Percentiles rank a stretch among this genome's conserved stretches.
These are phyloP conservation scores for Philotrypesis tridentata DNA, from an alignment of 1,140 invertebrate genomes.

Conservation along the genomic window DNA sequence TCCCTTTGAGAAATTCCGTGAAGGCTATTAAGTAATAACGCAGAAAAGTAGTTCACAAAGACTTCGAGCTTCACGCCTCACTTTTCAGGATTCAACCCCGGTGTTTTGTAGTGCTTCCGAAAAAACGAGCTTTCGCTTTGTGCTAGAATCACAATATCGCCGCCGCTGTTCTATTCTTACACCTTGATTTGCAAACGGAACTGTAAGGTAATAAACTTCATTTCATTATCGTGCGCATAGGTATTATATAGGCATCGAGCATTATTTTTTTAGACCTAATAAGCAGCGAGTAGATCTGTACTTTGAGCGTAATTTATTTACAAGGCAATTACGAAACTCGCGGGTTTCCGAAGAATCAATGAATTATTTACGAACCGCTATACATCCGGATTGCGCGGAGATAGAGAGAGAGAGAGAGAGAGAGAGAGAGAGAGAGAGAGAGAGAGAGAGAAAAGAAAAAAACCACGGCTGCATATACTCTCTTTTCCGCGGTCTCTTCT, in stretches of 20 bases:
- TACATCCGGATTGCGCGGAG: too few relatives aligned
- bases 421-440: too few relatives aligned
- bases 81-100: constrained; percentile 16
- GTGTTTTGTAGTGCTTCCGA: constrained; percentile 14
- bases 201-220: too few relatives aligned
- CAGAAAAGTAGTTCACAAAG: neutral
- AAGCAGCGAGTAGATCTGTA: too few relatives aligned
- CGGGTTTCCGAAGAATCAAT: neutral
- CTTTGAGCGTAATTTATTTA: neutral
- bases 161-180: neutral
- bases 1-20: neutral
- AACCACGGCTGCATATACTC: too few relatives aligned
- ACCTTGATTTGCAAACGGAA: neutral
- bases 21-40: constrained; percentile 11
- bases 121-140: constrained; percentile 12
- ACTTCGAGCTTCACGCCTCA: neutral
- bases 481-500: too few relatives aligned
- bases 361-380: neutral
- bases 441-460: too few relatives aligned
- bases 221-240: too few relatives aligned
- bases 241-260: too few relatives aligned
- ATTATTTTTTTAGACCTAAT: too few relatives aligned
- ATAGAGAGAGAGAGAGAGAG: too few relatives aligned
- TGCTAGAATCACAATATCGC: neutral
- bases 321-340: neutral